Evolutionary conservation across 1,140 invertebrate genomes (phyloP).

Genomic region (Drosophila nigromelanica): DNA sequence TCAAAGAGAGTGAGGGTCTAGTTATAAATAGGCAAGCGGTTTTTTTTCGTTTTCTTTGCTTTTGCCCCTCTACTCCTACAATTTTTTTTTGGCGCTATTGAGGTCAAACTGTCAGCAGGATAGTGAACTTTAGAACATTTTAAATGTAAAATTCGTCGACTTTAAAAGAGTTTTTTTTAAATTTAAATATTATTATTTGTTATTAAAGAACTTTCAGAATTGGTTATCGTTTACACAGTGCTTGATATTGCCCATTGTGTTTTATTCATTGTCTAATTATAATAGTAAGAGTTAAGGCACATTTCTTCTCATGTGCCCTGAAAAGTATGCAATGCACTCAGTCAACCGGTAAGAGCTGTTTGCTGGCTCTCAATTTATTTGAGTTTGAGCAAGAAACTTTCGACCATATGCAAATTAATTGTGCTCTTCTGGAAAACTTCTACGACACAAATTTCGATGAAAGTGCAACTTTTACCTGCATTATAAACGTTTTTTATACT

Average conservation of each 20-base stretch:
- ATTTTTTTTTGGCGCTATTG: conserved; percentile 55
- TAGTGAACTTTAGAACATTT: conserved; percentile 73
- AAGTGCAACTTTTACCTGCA: conserved; percentile 25
- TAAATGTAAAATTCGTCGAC: conserved; percentile 53
- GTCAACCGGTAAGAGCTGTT: not conserved
- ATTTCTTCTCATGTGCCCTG: not conserved
- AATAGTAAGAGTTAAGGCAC: not conserved
- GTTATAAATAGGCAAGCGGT: conserved; percentile 76
- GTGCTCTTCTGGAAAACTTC: conserved; percentile 33
- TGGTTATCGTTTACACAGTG: no score
- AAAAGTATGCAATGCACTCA: conserved; percentile 27
- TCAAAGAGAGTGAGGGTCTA: conserved; percentile 27
- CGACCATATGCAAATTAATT: conserved; percentile 54
- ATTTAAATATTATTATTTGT: not conserved
- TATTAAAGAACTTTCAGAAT: no score
- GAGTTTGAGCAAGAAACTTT: conserved; percentile 12
- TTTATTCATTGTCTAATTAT: no score
- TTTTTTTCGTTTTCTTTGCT: conserved; percentile 61
- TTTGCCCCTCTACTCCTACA: conserved; percentile 23
- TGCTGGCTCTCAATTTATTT: conserved; percentile 7
- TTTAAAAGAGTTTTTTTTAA: conserved; percentile 48
- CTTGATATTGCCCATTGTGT: no score
- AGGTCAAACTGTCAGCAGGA: conserved; percentile 72
- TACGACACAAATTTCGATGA: conserved; percentile 23
- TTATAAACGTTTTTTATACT: conserved; percentile 6